Conservation (phyloP, 2,888 invertebrate species). For the Hirtodrosophila trivittata region DNA sequence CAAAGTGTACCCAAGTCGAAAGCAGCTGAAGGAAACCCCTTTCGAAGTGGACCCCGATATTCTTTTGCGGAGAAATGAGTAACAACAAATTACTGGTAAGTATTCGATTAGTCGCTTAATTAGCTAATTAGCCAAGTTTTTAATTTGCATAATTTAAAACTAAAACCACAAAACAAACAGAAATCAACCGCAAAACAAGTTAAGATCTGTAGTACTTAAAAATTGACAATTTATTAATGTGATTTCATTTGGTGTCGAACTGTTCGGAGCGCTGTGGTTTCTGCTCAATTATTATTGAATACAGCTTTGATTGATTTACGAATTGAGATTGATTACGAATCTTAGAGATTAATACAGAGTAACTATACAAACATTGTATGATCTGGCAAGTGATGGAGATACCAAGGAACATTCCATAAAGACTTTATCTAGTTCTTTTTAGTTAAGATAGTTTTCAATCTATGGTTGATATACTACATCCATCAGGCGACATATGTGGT, state of each 20-base stretch:
- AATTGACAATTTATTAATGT: constrained; percentile 43
- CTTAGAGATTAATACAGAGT: no score
- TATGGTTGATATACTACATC: no score
- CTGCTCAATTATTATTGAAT: no score
- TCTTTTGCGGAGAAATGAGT: constrained; percentile 81
- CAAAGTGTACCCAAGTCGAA: constrained; percentile 31
- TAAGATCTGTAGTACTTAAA: constrained; percentile 7
- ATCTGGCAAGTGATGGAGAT: no score
- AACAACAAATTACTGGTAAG: constrained; percentile 80
- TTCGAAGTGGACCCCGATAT: constrained; percentile 48
- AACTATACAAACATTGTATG: no score
- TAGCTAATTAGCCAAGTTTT: constrained; percentile 4
- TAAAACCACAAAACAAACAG: constrained; percentile 17
- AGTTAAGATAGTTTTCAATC: no score
- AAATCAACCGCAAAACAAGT: constrained; percentile 53
- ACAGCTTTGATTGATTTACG: no score
- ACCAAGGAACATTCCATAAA: no score
- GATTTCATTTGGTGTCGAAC: constrained; percentile 22
- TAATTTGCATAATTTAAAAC: constrained; percentile 24
- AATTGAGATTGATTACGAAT: no score
- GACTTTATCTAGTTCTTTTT: no score
- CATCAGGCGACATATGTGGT: no score
- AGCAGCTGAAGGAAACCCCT: constrained; percentile 26
- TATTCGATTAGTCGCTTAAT: constrained; percentile 20
- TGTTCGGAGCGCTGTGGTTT: no score